phyloP scores from a whole-genome alignment of 1,140 invertebrate species.

The Drosophila cardini region DNA sequence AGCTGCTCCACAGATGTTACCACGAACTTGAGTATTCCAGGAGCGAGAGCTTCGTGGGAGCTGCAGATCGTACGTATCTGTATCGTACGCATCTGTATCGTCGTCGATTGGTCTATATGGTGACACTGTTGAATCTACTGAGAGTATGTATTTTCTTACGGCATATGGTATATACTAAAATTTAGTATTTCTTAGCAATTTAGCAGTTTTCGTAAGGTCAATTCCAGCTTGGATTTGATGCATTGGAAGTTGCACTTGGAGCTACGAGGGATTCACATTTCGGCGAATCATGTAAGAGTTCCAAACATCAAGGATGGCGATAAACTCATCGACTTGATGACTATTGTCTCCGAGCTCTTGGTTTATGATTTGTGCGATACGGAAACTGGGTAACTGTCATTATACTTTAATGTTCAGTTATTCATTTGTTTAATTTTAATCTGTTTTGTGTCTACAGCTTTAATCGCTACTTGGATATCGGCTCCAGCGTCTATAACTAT shows the following conservation, averaged over 20 bases:
- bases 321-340: slow-evolving; percentile 22
- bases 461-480: slow-evolving; percentile 21
- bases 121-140: slow-evolving; percentile 37
- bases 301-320: background rate
- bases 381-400: slow-evolving; percentile 1
- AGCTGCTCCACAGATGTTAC: slow-evolving; percentile 23
- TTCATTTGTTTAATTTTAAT: background rate
- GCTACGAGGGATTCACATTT: slow-evolving; percentile 12
- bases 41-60: too few relatives aligned
- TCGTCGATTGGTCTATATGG: slow-evolving; percentile 22
- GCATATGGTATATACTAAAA: background rate
- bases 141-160: slow-evolving; percentile 10
- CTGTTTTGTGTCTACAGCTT: background rate
- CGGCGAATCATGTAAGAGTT: background rate
- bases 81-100: background rate
- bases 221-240: background rate
- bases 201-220: background rate
- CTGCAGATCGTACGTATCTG: background rate
- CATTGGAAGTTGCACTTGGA: slow-evolving; percentile 45
- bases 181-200: slow-evolving; percentile 28
- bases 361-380: background rate
- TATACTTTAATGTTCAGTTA: too few relatives aligned
- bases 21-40: background rate
- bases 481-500: slow-evolving; percentile 25
- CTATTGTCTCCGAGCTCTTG: slow-evolving; percentile 37